phyloP scores from a whole-genome alignment of 2,888 invertebrate genomes.

The Brachyptera risi region DNA sequence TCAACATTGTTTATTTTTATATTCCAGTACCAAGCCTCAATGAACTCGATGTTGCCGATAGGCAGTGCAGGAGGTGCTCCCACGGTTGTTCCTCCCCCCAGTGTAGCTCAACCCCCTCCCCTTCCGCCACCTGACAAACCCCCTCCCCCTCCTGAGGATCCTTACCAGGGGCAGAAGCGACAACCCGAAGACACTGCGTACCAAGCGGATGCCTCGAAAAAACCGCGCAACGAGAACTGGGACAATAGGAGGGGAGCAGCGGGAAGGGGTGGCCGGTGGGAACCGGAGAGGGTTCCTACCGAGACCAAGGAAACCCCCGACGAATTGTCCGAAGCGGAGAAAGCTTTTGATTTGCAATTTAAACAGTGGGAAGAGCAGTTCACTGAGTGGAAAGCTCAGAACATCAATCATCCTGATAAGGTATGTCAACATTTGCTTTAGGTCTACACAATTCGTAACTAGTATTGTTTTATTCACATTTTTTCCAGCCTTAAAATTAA shows the following conservation, averaged over 20 bases:
- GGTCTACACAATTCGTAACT: too few species aligned
- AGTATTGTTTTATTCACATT: neutral
- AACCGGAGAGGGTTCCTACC: neutral
- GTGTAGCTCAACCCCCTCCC: conserved; percentile 37
- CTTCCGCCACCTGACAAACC: conserved; percentile 41
- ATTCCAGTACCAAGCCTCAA: conserved; percentile 41
- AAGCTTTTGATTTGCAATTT: conserved; percentile 83
- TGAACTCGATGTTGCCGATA: conserved; percentile 46
- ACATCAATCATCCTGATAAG: conserved; percentile 87
- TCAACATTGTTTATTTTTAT: neutral
- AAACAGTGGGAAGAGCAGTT: conserved; percentile 90
- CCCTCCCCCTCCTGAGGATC: too few species aligned
- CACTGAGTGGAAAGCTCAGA: conserved; percentile 85
- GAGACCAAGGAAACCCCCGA: neutral
- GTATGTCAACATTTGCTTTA: too few species aligned
- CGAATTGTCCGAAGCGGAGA: conserved; percentile 63
- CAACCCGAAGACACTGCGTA: conserved; percentile 20
- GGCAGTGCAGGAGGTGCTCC: conserved; percentile 26
- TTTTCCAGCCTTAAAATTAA: neutral
- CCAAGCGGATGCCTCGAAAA: conserved; percentile 9
- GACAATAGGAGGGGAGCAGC: conserved; percentile 19
- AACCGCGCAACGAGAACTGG: neutral
- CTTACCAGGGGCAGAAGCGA: too few species aligned
- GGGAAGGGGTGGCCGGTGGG: conserved; percentile 20
- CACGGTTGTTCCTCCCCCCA: conserved; percentile 37